Conservation (phyloP, 2,888 invertebrate genomes). For the Carpatolechia fugitivella region DNA sequence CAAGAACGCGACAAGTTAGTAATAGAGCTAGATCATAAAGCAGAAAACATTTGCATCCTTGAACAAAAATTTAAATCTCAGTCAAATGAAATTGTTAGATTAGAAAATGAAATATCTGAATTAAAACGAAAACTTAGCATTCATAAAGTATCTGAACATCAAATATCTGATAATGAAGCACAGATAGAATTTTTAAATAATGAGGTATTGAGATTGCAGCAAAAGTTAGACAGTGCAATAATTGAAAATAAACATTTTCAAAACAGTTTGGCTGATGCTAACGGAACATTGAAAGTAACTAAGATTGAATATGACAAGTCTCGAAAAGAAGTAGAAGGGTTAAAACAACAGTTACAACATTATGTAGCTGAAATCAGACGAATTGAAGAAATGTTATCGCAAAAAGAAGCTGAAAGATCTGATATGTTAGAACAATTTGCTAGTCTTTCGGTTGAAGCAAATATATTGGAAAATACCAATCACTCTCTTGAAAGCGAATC, state of each 20-base stretch:
- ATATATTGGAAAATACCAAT: constrained; percentile 87
- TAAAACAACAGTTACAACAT: constrained; percentile 88
- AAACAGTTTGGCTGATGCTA: constrained; percentile 83
- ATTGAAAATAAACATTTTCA: constrained; percentile 86
- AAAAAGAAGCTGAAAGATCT: constrained; percentile 87
- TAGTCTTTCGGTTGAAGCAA: constrained; percentile 87
- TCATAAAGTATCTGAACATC: constrained; percentile 68
- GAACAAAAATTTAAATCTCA: constrained; percentile 83
- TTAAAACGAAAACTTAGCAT: constrained; percentile 75
- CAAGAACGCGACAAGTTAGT: constrained; percentile 84
- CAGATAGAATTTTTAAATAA: constrained; percentile 79
- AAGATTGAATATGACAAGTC: constrained; percentile 84
- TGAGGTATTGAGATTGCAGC: constrained; percentile 77
- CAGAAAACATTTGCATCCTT: constrained; percentile 82
- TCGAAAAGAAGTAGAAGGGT: constrained; percentile 84
- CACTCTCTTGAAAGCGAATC: constrained; percentile 89
- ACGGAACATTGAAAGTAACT: constrained; percentile 80
- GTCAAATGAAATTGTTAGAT: constrained; percentile 70
- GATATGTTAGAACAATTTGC: constrained; percentile 90
- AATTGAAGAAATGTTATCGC: constrained; percentile 86
- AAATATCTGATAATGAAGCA: constrained; percentile 66
- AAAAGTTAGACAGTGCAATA: constrained; percentile 79
- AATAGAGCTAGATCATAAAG: constrained; percentile 85
- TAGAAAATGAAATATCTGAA: constrained; percentile 78
- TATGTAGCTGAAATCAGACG: constrained; percentile 90